Conservation (phyloP, 2,888 invertebrate species). For the Tiphia femorata region DNA sequence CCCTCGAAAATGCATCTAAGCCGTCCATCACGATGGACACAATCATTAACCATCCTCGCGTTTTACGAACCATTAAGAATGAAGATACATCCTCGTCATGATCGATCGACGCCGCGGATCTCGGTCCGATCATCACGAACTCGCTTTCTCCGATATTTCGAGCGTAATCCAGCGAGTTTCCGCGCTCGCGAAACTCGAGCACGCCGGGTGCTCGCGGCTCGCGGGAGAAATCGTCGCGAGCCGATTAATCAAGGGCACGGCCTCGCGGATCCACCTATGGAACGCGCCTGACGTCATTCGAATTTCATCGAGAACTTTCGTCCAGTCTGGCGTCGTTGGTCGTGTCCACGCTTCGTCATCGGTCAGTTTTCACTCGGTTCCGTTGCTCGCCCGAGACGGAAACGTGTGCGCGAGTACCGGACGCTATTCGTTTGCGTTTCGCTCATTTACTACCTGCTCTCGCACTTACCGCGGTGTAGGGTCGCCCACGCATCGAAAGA, state of each 20-base stretch:
- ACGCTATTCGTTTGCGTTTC: not conserved
- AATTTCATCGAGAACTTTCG: not conserved
- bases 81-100: not conserved
- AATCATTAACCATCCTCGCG: constrained; percentile 4
- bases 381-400: not conserved
- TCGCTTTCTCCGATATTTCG: not conserved
- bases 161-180: not conserved
- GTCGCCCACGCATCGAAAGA: constrained; percentile 10
- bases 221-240: constrained; percentile 4
- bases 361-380: not conserved
- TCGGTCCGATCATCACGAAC: not conserved
- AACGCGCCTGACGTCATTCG: not conserved
- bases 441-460: not conserved
- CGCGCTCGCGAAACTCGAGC: not conserved
- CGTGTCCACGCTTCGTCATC: not conserved
- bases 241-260: constrained; percentile 1
- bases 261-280: not conserved
- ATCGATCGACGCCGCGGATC: not conserved
- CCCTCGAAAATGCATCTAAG: not conserved
- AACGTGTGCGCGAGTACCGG: not conserved
- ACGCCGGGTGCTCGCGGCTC: not conserved
- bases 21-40: not conserved
- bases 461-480: constrained; percentile 4
- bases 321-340: too few species aligned
- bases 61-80: constrained; percentile 5